Evolutionary conservation across 1,140 invertebrate species (phyloP).

Genomic region (Vanessa tameamea): DNA sequence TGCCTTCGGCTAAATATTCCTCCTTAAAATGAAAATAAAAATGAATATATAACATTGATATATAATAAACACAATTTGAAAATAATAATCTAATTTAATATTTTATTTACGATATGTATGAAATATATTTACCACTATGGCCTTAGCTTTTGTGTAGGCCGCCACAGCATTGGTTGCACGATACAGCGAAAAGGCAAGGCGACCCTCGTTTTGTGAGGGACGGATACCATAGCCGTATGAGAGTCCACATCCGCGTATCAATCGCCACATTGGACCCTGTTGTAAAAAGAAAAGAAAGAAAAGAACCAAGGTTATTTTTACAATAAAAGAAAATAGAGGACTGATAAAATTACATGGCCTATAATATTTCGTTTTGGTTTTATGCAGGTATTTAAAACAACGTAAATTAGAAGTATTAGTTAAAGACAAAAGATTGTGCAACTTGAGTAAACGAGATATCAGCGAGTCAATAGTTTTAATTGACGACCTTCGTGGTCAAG

Average conservation of each 20-base stretch:
- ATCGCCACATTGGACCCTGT: conserved; percentile 93
- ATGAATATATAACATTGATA: not conserved
- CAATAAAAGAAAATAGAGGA: too few relatives aligned
- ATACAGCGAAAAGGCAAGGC: conserved; percentile 87
- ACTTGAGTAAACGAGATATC: too few relatives aligned
- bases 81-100: not conserved
- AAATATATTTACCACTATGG: conserved; percentile 85
- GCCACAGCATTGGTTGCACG: conserved; percentile 87
- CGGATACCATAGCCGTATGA: conserved; percentile 88
- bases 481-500: too few relatives aligned
- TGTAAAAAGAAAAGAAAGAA: too few relatives aligned
- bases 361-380: too few relatives aligned
- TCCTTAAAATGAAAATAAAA: conserved; percentile 80
- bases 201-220: conserved; percentile 84
- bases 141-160: conserved; percentile 88
- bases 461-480: too few relatives aligned
- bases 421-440: too few relatives aligned
- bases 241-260: conserved; percentile 91
- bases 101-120: not conserved
- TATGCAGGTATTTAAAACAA: too few relatives aligned
- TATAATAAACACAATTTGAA: not conserved
- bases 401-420: too few relatives aligned
- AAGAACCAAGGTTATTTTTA: not conserved
- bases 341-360: too few relatives aligned
- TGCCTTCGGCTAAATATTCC: conserved; percentile 83